phyloP scores from a whole-genome alignment of 2,888 invertebrate genomes.

The Elysia crispata region DNA sequence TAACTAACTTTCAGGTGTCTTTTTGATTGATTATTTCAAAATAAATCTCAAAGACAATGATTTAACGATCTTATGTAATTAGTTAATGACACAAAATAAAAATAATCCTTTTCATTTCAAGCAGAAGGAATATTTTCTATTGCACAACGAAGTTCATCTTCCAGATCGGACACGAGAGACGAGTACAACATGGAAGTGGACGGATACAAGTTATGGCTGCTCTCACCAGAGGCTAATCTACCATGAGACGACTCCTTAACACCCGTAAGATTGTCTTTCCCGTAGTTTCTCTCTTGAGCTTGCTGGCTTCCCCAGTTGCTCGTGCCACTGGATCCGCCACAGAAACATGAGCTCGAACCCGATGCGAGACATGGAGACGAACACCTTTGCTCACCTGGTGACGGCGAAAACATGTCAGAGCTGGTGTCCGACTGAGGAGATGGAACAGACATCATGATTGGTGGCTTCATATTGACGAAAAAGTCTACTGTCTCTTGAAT shows the following conservation, averaged over 20 bases:
- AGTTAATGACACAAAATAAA: too few relatives aligned
- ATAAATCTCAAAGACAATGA: too few relatives aligned
- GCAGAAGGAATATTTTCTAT: slow-evolving; percentile 49
- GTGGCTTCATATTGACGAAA: slow-evolving; percentile 46
- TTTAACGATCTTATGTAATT: too few relatives aligned
- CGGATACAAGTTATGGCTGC: neutral
- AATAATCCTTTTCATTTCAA: slow-evolving; percentile 12
- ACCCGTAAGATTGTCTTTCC: too few relatives aligned
- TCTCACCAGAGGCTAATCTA: neutral
- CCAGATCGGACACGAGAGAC: slow-evolving; percentile 42
- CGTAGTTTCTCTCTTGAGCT: neutral
- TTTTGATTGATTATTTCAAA: too few relatives aligned
- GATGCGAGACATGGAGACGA: neutral
- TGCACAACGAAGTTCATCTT: slow-evolving; percentile 47
- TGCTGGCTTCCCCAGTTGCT: slow-evolving; percentile 6
- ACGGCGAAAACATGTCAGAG: neutral
- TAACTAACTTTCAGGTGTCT: too few relatives aligned
- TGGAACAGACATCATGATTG: slow-evolving; percentile 36
- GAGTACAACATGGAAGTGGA: slow-evolving; percentile 44
- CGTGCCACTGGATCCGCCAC: too few relatives aligned
- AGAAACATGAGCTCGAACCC: slow-evolving; percentile 5
- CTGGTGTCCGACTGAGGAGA: slow-evolving; percentile 4
- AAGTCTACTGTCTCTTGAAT: slow-evolving; percentile 47
- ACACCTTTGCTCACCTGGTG: slow-evolving; percentile 12
- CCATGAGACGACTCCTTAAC: too few relatives aligned